These are phyloP conservation scores for Cenopis cana DNA, from an alignment of 2,888 invertebrate genomes.

Conservation along the genomic window DNA sequence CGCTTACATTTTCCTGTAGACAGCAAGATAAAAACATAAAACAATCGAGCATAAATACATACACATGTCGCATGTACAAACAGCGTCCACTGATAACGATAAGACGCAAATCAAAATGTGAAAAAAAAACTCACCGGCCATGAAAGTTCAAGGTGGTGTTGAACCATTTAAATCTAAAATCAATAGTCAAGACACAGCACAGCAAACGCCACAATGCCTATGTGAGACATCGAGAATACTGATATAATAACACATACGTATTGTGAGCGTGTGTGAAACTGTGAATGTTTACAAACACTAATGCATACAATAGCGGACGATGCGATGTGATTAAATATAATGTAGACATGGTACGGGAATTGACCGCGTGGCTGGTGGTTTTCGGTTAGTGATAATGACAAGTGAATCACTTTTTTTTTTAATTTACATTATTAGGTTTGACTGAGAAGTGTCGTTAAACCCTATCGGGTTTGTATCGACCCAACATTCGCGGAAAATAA, in stretches of 20 bases:
- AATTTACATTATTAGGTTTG: no score
- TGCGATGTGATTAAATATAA: slow-evolving; percentile 57
- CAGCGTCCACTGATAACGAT: neutral
- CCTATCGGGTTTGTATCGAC: no score
- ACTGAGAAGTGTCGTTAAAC: no score
- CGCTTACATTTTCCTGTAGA: slow-evolving; percentile 16
- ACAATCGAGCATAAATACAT: neutral
- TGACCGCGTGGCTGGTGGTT: slow-evolving; percentile 2
- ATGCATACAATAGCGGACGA: slow-evolving; percentile 66
- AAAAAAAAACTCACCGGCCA: slow-evolving; percentile 74
- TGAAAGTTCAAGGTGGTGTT: slow-evolving; percentile 74
- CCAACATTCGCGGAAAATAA: no score
- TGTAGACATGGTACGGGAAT: slow-evolving; percentile 12
- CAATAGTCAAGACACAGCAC: slow-evolving; percentile 76
- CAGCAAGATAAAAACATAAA: slow-evolving; percentile 18
- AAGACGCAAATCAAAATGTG: slow-evolving; percentile 7
- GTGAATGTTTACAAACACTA: slow-evolving; percentile 75
- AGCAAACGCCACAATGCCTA: slow-evolving; percentile 66
- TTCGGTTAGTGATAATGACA: neutral
- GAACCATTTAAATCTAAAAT: slow-evolving; percentile 72
- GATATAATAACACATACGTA: slow-evolving; percentile 48
- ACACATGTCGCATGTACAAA: neutral
- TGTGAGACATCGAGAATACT: slow-evolving; percentile 69
- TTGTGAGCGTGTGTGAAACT: slow-evolving; percentile 57
- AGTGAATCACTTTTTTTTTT: neutral